A percentile compares a stretch with the other conserved stretches of the same genome.
phyloP scores from a whole-genome alignment of 2,888 invertebrate genomes.

The Petrophora chlorosata region DNA sequence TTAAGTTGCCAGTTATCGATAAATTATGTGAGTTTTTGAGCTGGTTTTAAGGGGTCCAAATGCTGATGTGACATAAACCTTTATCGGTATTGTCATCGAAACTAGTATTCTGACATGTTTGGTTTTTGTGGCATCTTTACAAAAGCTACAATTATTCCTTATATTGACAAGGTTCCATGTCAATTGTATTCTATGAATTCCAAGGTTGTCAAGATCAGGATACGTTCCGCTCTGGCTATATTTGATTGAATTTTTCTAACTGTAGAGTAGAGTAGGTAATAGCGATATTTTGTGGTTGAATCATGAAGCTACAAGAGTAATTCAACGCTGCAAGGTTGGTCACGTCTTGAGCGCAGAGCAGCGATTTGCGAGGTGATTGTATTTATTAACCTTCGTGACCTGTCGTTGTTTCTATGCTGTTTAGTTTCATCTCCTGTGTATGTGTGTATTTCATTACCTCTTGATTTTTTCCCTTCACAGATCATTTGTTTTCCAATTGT shows the following conservation, averaged over 20 bases:
- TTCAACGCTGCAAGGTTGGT: slow-evolving; percentile 55
- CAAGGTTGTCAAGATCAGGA: slow-evolving; percentile 23
- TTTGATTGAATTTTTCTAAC: slow-evolving; percentile 25
- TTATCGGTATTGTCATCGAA: slow-evolving; percentile 24
- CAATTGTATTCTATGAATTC: slow-evolving; percentile 22
- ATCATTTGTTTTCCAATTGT: too few species aligned
- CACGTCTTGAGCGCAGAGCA: slow-evolving; percentile 48
- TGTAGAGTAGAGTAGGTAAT: slow-evolving; percentile 20
- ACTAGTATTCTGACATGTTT: slow-evolving; percentile 14
- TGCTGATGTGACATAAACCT: slow-evolving; percentile 22
- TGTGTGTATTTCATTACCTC: not conserved
- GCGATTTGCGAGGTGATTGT: slow-evolving; percentile 55
- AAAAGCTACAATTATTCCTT: slow-evolving; percentile 10
- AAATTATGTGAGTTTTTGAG: slow-evolving; percentile 28
- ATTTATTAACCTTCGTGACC: slow-evolving; percentile 59
- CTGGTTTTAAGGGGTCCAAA: slow-evolving; percentile 25
- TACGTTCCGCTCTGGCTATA: slow-evolving; percentile 18
- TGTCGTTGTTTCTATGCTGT: slow-evolving; percentile 33
- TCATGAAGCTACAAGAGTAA: slow-evolving; percentile 43
- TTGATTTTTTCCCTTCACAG: not conserved
- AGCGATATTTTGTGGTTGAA: slow-evolving; percentile 42
- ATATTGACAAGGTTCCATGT: slow-evolving; percentile 19
- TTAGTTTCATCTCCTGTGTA: slow-evolving; percentile 11
- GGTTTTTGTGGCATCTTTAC: slow-evolving; percentile 11
- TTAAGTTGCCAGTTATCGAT: slow-evolving; percentile 29